These are phyloP conservation scores for Cosmia trapezina DNA, from an alignment of 2,888 invertebrate genomes.

Conservation along the genomic window DNA sequence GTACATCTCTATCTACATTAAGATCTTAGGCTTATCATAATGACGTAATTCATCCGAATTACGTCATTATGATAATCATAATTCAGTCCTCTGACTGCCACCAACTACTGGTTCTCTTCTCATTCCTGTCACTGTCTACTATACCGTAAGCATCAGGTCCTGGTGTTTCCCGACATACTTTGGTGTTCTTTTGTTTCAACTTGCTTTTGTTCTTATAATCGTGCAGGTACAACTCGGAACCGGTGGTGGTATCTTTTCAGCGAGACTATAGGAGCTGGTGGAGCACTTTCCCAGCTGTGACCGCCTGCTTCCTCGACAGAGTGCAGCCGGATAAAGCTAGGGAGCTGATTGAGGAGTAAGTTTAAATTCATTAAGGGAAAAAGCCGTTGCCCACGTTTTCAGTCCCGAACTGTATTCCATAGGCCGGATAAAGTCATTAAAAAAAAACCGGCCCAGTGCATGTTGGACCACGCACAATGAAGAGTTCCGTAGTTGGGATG, in stretches of 20 bases:
- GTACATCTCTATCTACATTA: not conserved
- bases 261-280: conserved; percentile 86
- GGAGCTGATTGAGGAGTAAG: conserved; percentile 71
- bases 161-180: not conserved
- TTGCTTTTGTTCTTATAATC: not conserved
- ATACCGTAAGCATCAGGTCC: not conserved
- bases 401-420: no score
- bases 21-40: not conserved
- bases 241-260: conserved; percentile 86
- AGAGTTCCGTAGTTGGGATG: no score
- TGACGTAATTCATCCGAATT: not conserved
- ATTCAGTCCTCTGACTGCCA: not conserved
- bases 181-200: not conserved
- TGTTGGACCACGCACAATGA: no score
- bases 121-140: not conserved
- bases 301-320: conserved; percentile 83
- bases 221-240: conserved; percentile 81
- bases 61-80: not conserved
- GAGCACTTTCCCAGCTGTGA: conserved; percentile 86
- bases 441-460: no score
- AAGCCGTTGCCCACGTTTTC: no score
- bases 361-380: not conserved
- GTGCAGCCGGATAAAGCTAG: conserved; percentile 78
- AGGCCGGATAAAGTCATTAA: no score
- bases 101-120: not conserved